phyloP scores from a whole-genome alignment of 2,797 vertebrate species.

The Calcarius lapponicus region DNA sequence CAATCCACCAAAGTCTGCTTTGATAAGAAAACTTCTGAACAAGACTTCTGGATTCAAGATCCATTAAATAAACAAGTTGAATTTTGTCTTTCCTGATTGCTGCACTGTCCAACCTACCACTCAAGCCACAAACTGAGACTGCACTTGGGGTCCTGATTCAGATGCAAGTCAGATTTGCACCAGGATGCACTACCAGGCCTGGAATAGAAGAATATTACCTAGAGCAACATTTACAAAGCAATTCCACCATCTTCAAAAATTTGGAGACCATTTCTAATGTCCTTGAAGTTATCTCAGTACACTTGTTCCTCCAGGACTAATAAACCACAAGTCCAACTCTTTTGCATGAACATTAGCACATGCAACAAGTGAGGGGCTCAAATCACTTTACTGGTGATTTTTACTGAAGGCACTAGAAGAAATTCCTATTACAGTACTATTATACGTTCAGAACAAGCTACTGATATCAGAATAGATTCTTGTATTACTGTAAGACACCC shows the following conservation, averaged over 20 bases:
- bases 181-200: background rate
- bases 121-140: background rate
- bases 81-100: background rate
- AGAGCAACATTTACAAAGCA: background rate
- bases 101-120: background rate
- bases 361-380: background rate
- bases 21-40: background rate
- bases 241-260: accelerated
- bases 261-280: background rate
- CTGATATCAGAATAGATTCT: background rate
- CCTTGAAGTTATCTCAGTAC: background rate
- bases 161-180: background rate
- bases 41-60: background rate
- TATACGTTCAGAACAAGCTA: background rate
- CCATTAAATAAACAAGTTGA: background rate
- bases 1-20: background rate
- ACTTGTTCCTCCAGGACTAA: background rate
- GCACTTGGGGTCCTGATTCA: background rate
- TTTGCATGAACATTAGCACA: background rate
- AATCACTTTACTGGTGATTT: background rate
- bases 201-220: background rate
- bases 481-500: background rate
- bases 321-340: background rate
- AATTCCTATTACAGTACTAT: background rate
- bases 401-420: background rate